phyloP scores from a whole-genome alignment of 2,113 vertebrate species.

The Cephalopterus ornatus region DNA sequence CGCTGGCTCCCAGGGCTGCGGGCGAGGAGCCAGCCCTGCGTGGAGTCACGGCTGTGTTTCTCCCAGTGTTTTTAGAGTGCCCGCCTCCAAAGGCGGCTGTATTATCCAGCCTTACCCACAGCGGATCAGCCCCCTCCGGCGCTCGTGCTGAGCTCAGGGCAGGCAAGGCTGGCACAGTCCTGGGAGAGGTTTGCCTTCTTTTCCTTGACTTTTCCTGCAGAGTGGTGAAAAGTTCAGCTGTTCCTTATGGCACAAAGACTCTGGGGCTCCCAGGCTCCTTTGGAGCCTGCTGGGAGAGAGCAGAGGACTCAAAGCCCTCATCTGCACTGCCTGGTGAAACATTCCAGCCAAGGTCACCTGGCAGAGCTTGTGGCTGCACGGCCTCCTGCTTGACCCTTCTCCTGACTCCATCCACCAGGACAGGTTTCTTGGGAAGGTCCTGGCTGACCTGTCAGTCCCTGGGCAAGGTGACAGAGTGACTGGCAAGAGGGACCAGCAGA shows the following conservation, averaged over 20 bases:
- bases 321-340: not conserved
- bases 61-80: accelerated
- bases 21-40: not conserved
- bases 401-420: not conserved
- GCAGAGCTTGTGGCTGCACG: accelerated
- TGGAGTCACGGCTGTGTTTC: not conserved
- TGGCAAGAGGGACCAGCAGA: not conserved
- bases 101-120: not conserved
- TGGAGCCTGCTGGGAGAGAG: not conserved
- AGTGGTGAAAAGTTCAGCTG: not conserved
- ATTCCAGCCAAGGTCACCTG: not conserved
- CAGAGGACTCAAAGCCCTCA: not conserved
- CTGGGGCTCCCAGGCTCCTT: not conserved
- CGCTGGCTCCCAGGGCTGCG: not conserved
- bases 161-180: not conserved
- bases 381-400: not conserved
- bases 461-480: not conserved
- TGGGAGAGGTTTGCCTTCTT: not conserved
- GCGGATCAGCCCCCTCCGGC: accelerated
- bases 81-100: not conserved
- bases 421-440: not conserved
- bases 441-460: accelerated
- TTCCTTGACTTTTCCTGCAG: not conserved
- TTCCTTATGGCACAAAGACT: accelerated
- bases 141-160: not conserved